Conservation (phyloP, 2,888 invertebrate genomes). For the Nomada lathburiana region DNA sequence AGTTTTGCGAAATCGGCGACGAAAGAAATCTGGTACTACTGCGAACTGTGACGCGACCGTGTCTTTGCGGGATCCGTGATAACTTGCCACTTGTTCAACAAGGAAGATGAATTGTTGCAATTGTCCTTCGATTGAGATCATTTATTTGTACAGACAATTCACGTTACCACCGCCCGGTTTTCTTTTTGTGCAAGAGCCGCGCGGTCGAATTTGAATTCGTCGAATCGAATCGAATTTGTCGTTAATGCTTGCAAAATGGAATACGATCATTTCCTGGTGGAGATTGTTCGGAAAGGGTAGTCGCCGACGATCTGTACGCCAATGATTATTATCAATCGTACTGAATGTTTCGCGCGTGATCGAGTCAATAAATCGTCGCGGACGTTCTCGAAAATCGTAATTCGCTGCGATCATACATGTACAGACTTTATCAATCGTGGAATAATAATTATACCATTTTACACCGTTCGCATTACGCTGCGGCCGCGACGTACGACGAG, state of each 20-base stretch:
- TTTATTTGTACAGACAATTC: too few relatives aligned
- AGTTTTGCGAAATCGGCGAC: too few relatives aligned
- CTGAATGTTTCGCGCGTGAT: constrained; percentile 59
- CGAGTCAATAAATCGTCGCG: constrained; percentile 41
- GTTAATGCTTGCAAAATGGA: neutral
- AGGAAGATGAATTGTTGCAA: too few relatives aligned
- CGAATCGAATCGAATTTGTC: too few relatives aligned
- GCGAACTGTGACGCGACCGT: too few relatives aligned
- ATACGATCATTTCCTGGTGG: constrained; percentile 20
- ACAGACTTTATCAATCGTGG: constrained; percentile 50
- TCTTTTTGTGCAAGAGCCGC: neutral
- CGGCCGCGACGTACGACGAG: constrained; percentile 35
- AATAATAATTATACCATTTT: constrained; percentile 64
- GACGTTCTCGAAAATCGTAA: constrained; percentile 45
- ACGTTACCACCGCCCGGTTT: neutral
- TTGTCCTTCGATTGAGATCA: too few relatives aligned
- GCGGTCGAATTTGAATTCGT: too few relatives aligned
- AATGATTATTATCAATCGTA: constrained; percentile 50
- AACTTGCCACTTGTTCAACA: too few relatives aligned
- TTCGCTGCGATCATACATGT: constrained; percentile 19
- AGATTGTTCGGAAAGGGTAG: neutral
- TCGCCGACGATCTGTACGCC: too few relatives aligned
- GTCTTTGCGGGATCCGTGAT: too few relatives aligned
- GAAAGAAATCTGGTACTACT: too few relatives aligned
- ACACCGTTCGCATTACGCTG: constrained; percentile 54